Conservation (phyloP, 2,113 vertebrate species). For the Dasyornis broadbenti region DNA sequence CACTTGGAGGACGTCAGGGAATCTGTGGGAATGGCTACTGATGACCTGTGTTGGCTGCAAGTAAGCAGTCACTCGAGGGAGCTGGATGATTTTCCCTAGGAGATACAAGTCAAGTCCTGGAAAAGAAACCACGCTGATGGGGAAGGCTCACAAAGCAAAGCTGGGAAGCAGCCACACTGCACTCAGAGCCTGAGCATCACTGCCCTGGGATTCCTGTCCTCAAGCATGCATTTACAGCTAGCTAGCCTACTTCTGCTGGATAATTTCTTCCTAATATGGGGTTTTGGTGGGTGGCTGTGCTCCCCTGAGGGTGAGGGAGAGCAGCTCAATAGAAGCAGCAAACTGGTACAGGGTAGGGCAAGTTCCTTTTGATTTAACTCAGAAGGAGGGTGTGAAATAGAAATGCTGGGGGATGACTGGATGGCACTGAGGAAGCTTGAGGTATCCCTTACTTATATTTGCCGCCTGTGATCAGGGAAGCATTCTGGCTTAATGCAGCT, state of each 20-base stretch:
- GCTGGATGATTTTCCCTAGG: background rate
- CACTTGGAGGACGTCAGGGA: background rate
- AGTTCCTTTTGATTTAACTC: background rate
- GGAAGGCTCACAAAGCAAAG: background rate
- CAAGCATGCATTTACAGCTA: accelerated
- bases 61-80: background rate
- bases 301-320: background rate
- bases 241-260: background rate
- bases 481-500: slow-evolving; percentile 8
- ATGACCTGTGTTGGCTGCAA: background rate
- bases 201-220: background rate
- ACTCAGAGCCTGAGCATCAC: background rate
- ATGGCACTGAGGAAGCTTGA: background rate
- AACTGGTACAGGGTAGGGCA: accelerated
- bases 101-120: background rate
- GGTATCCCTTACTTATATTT: background rate
- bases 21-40: background rate
- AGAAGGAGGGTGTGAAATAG: background rate
- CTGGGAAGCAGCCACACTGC: background rate
- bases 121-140: accelerated
- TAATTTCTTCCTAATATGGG: background rate
- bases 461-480: background rate
- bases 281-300: background rate
- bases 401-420: background rate
- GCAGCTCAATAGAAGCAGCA: background rate